phyloP scores from a whole-genome alignment of 2,797 vertebrate genomes.

The Anniella stebbinsi region DNA sequence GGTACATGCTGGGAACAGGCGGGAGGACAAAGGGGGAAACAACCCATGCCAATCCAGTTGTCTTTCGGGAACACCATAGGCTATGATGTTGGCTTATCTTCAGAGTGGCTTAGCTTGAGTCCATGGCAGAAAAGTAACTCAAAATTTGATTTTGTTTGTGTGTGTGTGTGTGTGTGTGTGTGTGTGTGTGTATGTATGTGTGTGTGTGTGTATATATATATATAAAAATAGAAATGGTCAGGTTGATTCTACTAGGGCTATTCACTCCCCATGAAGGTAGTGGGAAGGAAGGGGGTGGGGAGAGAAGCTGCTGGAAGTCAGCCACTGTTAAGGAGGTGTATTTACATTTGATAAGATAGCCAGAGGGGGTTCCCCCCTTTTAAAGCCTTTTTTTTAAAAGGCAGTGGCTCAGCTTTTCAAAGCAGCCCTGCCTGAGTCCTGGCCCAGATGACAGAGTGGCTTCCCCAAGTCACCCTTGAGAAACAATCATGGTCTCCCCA shows the following conservation, averaged over 20 bases:
- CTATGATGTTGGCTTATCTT: too few relatives aligned
- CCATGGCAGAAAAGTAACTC: not conserved
- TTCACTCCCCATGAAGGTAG: not conserved
- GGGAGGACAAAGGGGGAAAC: too few relatives aligned
- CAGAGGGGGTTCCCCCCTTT: too few relatives aligned
- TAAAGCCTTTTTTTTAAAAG: not conserved
- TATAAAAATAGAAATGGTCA: too few relatives aligned
- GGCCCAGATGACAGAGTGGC: not conserved
- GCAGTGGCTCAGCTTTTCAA: not conserved
- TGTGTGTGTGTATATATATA: too few relatives aligned
- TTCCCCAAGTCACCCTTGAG: not conserved
- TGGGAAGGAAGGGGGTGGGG: not conserved
- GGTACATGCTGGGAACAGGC: too few relatives aligned
- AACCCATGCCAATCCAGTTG: too few relatives aligned
- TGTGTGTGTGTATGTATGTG: too few relatives aligned
- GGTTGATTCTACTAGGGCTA: not conserved
- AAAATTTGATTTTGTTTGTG: not conserved
- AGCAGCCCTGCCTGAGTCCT: not conserved
- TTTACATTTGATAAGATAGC: not conserved
- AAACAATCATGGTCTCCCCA: too few relatives aligned
- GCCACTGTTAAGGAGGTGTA: not conserved
- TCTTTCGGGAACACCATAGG: too few relatives aligned
- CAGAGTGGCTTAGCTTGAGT: not conserved
- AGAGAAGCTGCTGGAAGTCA: not conserved
- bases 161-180: too few relatives aligned